phyloP scores from a whole-genome alignment of 2,113 vertebrate genomes.

The Microtus montanus region DNA sequence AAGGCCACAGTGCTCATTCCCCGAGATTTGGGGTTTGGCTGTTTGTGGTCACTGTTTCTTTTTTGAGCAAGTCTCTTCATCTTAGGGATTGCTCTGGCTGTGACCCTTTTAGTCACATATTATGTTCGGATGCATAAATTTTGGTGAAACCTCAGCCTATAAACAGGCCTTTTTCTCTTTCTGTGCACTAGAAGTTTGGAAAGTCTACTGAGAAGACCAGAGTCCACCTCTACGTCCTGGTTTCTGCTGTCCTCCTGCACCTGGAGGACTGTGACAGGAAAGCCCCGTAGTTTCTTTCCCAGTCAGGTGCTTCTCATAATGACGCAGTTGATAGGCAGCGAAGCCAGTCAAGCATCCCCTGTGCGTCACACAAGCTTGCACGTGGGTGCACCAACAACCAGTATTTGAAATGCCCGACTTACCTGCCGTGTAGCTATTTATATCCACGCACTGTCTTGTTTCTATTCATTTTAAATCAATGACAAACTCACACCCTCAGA shows the following conservation, averaged over 20 bases:
- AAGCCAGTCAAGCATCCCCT: neutral
- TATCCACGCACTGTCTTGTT: neutral
- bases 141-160: neutral
- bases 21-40: neutral
- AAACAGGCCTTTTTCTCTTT: conserved; percentile 52
- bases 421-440: neutral
- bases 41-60: conserved; percentile 15
- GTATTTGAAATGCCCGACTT: neutral
- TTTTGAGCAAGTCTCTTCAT: neutral
- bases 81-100: conserved; percentile 12
- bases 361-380: neutral
- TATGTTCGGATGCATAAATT: conserved; percentile 25
- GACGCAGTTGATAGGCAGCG: neutral
- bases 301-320: neutral
- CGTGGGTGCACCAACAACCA: neutral
- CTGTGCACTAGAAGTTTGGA: neutral
- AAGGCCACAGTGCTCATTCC: neutral
- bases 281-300: neutral
- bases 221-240: neutral
- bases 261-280: neutral
- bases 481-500: neutral
- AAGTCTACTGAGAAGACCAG: conserved; percentile 2
- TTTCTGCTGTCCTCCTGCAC: neutral
- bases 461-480: neutral
- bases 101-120: conserved; percentile 17